Base-by-base conservation (phyloP, 1,140 invertebrate genomes). In the Meteorus sp. region DNA sequence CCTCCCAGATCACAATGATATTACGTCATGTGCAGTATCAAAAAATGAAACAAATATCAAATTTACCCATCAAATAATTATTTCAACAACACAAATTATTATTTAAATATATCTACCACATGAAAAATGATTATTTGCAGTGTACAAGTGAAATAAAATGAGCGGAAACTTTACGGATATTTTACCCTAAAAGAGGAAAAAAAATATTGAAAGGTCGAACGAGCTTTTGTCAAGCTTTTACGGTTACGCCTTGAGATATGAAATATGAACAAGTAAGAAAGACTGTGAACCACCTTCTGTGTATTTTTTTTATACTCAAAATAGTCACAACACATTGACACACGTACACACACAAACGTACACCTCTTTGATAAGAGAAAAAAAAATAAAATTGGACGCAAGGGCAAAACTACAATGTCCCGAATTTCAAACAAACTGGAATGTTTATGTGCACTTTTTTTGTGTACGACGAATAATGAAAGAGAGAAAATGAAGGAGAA, bases 171-270 rank as follows among this genome's bases (percentile, higher is more conserved):
- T 29, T 29, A 29, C 9, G 27, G 9, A 9, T 29, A 29, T 9
- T 29, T 9, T 29, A 29, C 27, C 4, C 27, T 29, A 29, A 29
- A 29, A 29, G 27, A 29, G 4, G 27, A 4, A 39, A 39, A 39
- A 39, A 39, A 13, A 39, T 39, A 11, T 39, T 39, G 15, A 17
- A 56, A 56, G 54, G 54, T 56, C 47, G 25, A 56, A 43, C 47
- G 54, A 7, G 27, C 54, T 25, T 56, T 56, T 56, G 39, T 56
- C 9, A 25, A 19, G 15, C 44, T 47, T 47, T 47, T 22, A 31
- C 39, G 25, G 23, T 47, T 35, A 37, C 43, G 25, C 9, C 47
- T 50, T 50, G 3, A 17, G 33, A 27, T n/a, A 23, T 47, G 13
- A 25, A 23, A 6, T 13, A 3, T 43, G 19, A 8, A 37, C 35